Base-by-base conservation (phyloP, 2,797 vertebrate species). In the Rhinogobio ventralis region DNA sequence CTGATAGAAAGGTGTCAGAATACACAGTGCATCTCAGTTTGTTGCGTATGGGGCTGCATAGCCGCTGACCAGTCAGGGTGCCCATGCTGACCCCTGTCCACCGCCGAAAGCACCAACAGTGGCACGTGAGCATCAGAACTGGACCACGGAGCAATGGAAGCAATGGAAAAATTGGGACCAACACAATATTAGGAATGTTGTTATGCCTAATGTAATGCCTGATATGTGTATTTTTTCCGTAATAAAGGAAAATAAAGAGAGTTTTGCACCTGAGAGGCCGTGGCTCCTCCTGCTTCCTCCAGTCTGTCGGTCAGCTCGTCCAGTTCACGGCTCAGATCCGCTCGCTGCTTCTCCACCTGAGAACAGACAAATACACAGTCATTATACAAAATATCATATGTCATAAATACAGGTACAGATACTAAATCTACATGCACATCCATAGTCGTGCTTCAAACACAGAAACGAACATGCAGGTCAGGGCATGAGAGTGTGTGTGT, bases 341-440 rank as follows among this genome's bases (percentile, higher is more conserved):
- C 89, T 25, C 96, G 91, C 87, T 96, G 96, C 90, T 96, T 96
- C 91, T 96, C 96, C 83, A 96, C 95, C 96, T 96, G 23, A 0
- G 9, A 19, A 19, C 39, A 62, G 1, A 77, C 2, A 60, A 3
- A 55, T n/a, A 51, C 46, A 28, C 7, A 46, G 7, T 17, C n/a
- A 28, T 15, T 15, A 17, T 17, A 17, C 68, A 71, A 46, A 72
- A 28, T 9, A 49, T 72, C 15, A 72, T 46, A 49, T 28, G 14
- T 5, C 28, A 49, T 49, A 73, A 72, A 28, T 46, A 7, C 2
- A 55, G n/a, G 33, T 4, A 42, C 51, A 42, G 23, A 30, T 57
- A 19, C 17, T 57, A 45, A 42, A 81, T 57, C 6, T 11, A 30
- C 53, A 71, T 4, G 9, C 55, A 11, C 15, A 55, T 20, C 28